Conservation (phyloP, 2,797 vertebrate species). For the Chaenodraco wilsoni region DNA sequence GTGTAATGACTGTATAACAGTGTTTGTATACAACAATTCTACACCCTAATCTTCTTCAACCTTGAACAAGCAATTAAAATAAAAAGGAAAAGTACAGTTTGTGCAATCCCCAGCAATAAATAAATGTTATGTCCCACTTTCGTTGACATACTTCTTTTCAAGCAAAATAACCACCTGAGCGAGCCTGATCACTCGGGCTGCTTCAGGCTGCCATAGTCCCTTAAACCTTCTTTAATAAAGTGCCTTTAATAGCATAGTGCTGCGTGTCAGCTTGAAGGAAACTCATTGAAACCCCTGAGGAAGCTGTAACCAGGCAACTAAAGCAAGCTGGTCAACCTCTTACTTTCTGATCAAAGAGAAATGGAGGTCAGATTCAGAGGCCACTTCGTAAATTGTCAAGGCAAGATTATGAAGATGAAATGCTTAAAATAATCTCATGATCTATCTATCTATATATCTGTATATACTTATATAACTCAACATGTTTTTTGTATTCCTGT, state of each 20-base stretch:
- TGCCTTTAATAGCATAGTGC: conserved; percentile 25
- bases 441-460: not conserved
- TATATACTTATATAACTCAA: too few relatives aligned
- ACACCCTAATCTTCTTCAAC: not conserved
- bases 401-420: conserved; percentile 14
- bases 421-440: too few relatives aligned
- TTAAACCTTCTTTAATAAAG: conserved; percentile 54
- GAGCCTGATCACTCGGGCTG: conserved; percentile 6
- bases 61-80: not conserved
- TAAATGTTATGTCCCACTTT: conserved; percentile 1
- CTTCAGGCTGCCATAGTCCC: not conserved
- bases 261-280: conserved; percentile 51
- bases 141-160: not conserved
- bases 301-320: conserved; percentile 74
- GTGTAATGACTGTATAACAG: too few relatives aligned
- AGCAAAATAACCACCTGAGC: not conserved
- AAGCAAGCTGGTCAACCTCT: conserved; percentile 26
- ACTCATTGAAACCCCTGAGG: conserved; percentile 49
- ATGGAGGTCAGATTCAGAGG: conserved; percentile 48
- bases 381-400: conserved; percentile 31
- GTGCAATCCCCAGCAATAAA: conserved; percentile 6
- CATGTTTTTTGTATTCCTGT: too few relatives aligned
- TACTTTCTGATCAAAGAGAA: conserved; percentile 52
- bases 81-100: not conserved
- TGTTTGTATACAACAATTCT: too few relatives aligned